Conservation (phyloP, 2,888 invertebrate species). For the Drosophila cognata region DNA sequence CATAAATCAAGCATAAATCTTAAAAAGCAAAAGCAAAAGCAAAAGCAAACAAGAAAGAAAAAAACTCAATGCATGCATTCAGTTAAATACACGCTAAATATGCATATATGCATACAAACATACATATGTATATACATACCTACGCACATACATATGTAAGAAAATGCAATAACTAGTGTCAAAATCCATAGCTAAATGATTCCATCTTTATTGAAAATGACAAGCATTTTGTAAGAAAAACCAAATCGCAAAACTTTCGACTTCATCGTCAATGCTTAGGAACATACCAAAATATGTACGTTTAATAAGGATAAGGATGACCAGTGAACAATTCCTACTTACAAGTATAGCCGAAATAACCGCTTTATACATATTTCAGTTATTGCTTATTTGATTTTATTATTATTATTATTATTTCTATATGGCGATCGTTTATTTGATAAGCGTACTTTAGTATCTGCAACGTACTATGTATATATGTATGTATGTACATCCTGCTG, state of each 20-base stretch:
- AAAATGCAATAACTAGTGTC: conserved; percentile 37
- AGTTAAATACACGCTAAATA: conserved; percentile 13
- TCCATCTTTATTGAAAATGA: conserved; percentile 9
- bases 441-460: conserved; percentile 1
- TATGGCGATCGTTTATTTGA: conserved; percentile 1
- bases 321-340: conserved; percentile 10
- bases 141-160: conserved; percentile 17
- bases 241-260: background rate
- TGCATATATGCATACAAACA: conserved; percentile 24
- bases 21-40: background rate
- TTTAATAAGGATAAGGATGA: conserved; percentile 9
- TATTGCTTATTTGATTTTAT: background rate
- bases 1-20: conserved; percentile 21
- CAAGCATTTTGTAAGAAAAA: background rate
- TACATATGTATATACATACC: conserved; percentile 16
- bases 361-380: conserved; percentile 4
- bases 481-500: conserved; percentile 22
- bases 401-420: background rate
- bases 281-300: conserved; percentile 2
- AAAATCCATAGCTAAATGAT: conserved; percentile 40
- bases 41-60: conserved; percentile 1
- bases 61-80: conserved; percentile 14
- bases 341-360: background rate
- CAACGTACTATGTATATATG: conserved; percentile 17
- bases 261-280: conserved; percentile 8